Percentiles rank a stretch among this genome's conserved stretches.
phyloP scores from a whole-genome alignment of 2,888 invertebrate species.

The Drosophila aldrichi region DNA sequence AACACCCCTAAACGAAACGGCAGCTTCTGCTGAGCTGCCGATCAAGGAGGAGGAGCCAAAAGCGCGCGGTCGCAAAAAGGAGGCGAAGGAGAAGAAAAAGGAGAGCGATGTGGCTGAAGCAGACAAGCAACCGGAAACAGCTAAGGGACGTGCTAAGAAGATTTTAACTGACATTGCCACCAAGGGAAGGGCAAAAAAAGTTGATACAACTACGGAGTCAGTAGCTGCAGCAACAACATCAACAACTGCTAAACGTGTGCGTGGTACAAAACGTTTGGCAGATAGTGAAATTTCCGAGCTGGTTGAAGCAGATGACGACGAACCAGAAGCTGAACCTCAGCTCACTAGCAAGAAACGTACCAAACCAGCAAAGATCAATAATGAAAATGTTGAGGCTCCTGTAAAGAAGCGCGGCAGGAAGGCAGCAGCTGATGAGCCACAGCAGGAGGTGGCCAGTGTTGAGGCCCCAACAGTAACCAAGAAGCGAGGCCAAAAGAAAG shows the following conservation, averaged over 20 bases:
- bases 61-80: constrained; percentile 45
- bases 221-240: not conserved
- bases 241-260: constrained; percentile 40
- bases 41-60: constrained; percentile 26
- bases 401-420: constrained; percentile 54
- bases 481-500: constrained; percentile 42
- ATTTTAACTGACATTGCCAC: not conserved
- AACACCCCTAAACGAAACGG: constrained; percentile 9
- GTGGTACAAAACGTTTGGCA: constrained; percentile 59
- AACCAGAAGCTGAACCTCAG: constrained; percentile 10
- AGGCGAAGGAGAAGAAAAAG: constrained; percentile 40
- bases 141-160: constrained; percentile 26
- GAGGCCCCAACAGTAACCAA: constrained; percentile 25
- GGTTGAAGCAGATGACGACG: constrained; percentile 39
- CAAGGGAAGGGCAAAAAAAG: constrained; percentile 30
- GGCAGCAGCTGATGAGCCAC: constrained; percentile 25
- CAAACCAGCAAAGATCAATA: constrained; percentile 26
- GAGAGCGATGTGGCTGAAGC: constrained; percentile 16
- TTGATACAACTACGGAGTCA: not conserved
- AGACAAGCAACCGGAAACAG: not conserved
- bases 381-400: constrained; percentile 31
- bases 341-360: constrained; percentile 37
- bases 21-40: not conserved
- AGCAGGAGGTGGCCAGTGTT: not conserved
- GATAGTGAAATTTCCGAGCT: constrained; percentile 53